Conservation (phyloP, 2,113 vertebrate species). For the Zosterops japonicus region DNA sequence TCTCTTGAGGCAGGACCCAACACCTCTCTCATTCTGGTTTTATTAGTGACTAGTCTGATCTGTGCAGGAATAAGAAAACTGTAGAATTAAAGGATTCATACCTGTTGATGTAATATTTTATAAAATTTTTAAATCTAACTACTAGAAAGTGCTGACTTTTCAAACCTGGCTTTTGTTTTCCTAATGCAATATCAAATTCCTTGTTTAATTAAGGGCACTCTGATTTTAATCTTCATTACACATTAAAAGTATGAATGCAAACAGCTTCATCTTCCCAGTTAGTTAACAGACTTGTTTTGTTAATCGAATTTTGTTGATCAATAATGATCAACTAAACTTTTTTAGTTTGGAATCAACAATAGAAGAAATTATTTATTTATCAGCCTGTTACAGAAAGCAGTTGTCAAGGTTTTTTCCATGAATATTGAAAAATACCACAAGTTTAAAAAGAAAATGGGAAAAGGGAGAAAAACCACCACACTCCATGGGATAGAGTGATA, state of each 20-base stretch:
- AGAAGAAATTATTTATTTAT: conserved; percentile 14
- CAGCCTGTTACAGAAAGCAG: background rate
- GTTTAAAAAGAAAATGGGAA: background rate
- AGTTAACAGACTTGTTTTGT: background rate
- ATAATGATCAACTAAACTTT: background rate
- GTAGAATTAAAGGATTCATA: background rate
- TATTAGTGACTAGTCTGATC: background rate
- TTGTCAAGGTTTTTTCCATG: background rate
- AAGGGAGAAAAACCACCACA: background rate
- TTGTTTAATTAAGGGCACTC: background rate
- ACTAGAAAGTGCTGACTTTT: background rate
- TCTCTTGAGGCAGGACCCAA: background rate
- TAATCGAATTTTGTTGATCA: background rate
- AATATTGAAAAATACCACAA: background rate
- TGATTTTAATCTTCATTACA: background rate
- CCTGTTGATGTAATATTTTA: background rate
- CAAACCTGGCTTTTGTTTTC: background rate
- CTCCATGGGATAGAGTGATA: background rate
- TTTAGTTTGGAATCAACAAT: background rate
- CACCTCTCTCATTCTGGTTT: background rate
- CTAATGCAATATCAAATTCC: background rate
- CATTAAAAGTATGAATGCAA: background rate
- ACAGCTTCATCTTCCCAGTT: background rate
- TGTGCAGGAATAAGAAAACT: background rate
- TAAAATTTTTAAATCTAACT: background rate